Evolutionary conservation across 2,888 invertebrate genomes (phyloP), one percentile per base, ranked within the genome.

Genomic region (Pseudococcus jackbeardsleyi): DNA sequence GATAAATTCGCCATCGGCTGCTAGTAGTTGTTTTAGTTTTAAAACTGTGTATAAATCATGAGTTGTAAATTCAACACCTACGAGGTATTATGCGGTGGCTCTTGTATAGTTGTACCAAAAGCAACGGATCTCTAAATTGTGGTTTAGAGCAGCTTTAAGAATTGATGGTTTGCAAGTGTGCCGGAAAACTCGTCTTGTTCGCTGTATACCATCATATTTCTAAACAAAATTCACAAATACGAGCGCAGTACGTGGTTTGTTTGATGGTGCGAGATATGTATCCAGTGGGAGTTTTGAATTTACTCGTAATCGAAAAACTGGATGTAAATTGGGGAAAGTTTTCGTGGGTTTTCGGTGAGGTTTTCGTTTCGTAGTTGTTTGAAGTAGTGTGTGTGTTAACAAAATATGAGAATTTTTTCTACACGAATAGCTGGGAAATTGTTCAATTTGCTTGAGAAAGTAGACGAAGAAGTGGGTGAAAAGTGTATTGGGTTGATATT

Each of bases 21-120:
- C n/a, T 68, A 6, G 64, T 68, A 68, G 26, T 68, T 26, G 68
- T 68, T 68, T 26, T 68, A 26, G 68, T 26, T 26, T 22, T 68
- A 26, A 68, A 8, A n/a, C 54, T 26, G 19, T 17, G 26, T 68
- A 26, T 68, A 68, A 68, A n/a, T 54, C 54, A 54, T 54, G 54
- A 54, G 54, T 68, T 26, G 68, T 68, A 26, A 68, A 68, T 68
- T 68, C 68, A 68, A 68, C 68, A 68, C 68, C 68, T 68, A 68
- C 68, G 68, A 68, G 68, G 26, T 68, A 26, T 68, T 22, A 26
- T 68, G 12, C 22, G 68, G 68, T 68, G 7, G 54, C 54, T 50
- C n/a, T 3, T 54, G 54, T n/a, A 54, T 54, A 54, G 48, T 15
- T 54, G 17, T 54, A 54, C n/a, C 48, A 15, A 54, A 17, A n/a